These are phyloP conservation scores for Pemphigus obesinymphae DNA, from an alignment of 1,140 invertebrate genomes.

Conservation along the genomic window DNA sequence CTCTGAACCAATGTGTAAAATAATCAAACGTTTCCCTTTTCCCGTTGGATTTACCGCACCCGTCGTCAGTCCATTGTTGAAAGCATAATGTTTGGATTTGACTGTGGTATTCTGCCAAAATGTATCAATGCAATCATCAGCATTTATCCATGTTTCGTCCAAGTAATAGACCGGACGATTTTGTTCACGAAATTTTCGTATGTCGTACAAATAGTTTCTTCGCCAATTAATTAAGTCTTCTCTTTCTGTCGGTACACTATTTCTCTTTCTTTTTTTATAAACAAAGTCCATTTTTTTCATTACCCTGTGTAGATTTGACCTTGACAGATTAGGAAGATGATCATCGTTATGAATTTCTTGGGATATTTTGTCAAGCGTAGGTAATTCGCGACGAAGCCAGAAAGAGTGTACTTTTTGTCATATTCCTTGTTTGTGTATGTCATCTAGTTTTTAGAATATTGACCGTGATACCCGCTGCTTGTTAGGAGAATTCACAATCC, in stretches of 20 bases:
- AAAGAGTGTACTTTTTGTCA: not conserved
- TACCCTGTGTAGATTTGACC: not conserved
- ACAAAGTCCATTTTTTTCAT: not conserved
- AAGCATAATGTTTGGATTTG: not conserved
- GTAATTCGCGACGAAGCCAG: not conserved
- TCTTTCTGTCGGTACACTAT: conserved; percentile 3
- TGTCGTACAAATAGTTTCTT: not conserved
- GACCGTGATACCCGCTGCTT: not conserved
- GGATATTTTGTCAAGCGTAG: not conserved
- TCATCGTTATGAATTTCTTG: not conserved
- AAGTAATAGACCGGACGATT: not conserved
- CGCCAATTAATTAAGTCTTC: conserved; percentile 26
- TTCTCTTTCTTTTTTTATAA: too few relatives aligned
- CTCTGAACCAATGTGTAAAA: too few relatives aligned
- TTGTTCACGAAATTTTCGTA: not conserved
- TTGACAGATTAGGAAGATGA: not conserved
- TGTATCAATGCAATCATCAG: not conserved
- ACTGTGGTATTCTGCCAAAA: not conserved
- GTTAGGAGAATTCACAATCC: too few relatives aligned
- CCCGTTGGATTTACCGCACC: too few relatives aligned
- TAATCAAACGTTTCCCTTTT: too few relatives aligned
- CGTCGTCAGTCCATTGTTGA: too few relatives aligned
- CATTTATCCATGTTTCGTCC: not conserved
- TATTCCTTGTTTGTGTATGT: not conserved
- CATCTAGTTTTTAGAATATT: not conserved